Evolutionary conservation across 2,113 vertebrate genomes (phyloP).

Genomic region (Crotalus tigris): DNA sequence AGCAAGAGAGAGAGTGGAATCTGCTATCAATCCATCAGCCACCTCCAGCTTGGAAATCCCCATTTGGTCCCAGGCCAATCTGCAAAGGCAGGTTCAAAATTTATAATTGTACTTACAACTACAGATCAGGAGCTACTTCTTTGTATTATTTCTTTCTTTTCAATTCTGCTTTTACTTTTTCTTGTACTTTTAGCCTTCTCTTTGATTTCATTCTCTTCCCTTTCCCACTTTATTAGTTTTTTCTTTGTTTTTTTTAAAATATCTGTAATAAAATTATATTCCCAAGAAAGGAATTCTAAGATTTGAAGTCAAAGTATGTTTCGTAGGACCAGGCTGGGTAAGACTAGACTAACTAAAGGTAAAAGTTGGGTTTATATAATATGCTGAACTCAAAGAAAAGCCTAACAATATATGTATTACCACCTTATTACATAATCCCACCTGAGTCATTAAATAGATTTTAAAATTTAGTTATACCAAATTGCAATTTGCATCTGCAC

Average conservation of each 20-base stretch:
- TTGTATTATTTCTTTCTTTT: not conserved
- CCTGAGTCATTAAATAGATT: not conserved
- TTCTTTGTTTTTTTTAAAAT: not conserved
- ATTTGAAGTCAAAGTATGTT: not conserved
- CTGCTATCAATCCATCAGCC: not conserved
- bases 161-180: not conserved
- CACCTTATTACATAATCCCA: not conserved
- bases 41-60: not conserved
- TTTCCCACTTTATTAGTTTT: not conserved
- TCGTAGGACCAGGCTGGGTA: not conserved
- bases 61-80: not conserved
- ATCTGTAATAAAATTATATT: not conserved
- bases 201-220: not conserved
- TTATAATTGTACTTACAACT: not conserved
- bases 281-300: not conserved
- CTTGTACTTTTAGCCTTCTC: not conserved
- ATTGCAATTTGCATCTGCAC: not conserved
- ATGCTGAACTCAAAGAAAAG: not conserved
- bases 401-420: not conserved
- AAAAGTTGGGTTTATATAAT: not conserved
- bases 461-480: not conserved
- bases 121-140: not conserved
- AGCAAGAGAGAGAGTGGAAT: not conserved
- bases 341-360: not conserved
- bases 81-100: not conserved